Percentiles rank a stretch among this genome's conserved stretches.
Conservation (phyloP, 1,140 invertebrate genomes). For the Drosophila sproati region DNA sequence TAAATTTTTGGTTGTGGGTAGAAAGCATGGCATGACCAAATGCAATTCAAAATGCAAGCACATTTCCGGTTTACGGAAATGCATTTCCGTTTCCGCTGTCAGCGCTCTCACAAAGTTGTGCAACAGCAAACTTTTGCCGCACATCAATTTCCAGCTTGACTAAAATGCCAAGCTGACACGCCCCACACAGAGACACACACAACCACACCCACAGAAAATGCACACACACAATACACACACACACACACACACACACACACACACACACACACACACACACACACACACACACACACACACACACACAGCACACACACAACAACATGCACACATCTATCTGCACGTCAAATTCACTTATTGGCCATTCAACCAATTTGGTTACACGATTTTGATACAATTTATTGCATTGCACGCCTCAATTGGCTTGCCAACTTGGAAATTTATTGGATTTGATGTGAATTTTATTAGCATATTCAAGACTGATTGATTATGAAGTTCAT, state of each 20-base stretch:
- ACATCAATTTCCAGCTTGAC: conserved; percentile 72
- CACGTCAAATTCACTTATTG: conserved; percentile 71
- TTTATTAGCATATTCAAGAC: conserved; percentile 74
- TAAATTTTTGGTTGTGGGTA: background rate
- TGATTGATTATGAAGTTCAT: conserved; percentile 50
- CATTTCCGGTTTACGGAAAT: conserved; percentile 79
- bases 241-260: conserved; percentile 7
- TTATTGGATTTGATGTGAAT: conserved; percentile 68
- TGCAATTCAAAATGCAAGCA: conserved; percentile 70
- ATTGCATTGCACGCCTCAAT: conserved; percentile 58
- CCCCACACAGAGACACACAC: conserved; percentile 4
- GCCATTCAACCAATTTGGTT: conserved; percentile 78
- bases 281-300: conserved; percentile 1
- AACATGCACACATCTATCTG: conserved; percentile 23
- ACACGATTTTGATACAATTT: conserved; percentile 74
- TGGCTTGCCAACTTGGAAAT: conserved; percentile 60
- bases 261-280: conserved; percentile 12
- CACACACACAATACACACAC: background rate
- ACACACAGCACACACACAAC: conserved; percentile 14
- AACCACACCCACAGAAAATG: background rate
- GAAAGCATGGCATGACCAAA: conserved; percentile 40
- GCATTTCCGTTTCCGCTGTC: conserved; percentile 72
- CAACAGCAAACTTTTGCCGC: conserved; percentile 30
- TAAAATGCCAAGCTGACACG: conserved; percentile 49
- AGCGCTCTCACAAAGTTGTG: conserved; percentile 33